Conservation (phyloP, 1,140 invertebrate species). For the Phthorimaea operculella region DNA sequence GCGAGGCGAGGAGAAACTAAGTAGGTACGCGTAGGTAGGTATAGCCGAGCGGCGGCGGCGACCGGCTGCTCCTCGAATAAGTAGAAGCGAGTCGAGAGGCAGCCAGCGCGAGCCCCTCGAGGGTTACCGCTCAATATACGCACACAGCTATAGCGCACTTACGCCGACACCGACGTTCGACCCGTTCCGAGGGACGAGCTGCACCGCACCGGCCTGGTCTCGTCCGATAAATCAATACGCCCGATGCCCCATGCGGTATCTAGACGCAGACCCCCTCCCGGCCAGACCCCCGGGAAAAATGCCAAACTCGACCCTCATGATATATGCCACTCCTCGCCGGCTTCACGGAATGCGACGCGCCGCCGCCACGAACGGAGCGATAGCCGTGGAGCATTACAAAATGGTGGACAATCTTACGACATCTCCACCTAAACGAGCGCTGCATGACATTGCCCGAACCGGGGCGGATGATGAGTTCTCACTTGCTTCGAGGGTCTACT, state of each 20-base stretch:
- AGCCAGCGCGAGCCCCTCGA: conserved; percentile 63
- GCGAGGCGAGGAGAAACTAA: conserved; percentile 61
- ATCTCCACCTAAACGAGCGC: conserved; percentile 63
- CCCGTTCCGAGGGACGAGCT: conserved; percentile 50
- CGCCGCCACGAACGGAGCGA: conserved; percentile 60
- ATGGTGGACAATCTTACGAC: conserved; percentile 69
- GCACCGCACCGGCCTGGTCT: conserved; percentile 59
- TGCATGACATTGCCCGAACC: conserved; percentile 60
- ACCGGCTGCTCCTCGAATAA: conserved; percentile 60
- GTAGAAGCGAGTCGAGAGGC: conserved; percentile 64
- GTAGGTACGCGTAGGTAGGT: conserved; percentile 64
- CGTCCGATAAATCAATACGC: conserved; percentile 66
- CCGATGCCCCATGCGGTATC: conserved; percentile 48
- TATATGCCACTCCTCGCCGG: conserved; percentile 49
- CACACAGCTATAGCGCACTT: conserved; percentile 56
- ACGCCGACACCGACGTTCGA: conserved; percentile 55
- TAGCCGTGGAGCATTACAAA: conserved; percentile 66
- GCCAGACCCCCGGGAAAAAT: conserved; percentile 57
- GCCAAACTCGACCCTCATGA: conserved; percentile 55
- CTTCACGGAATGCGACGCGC: conserved; percentile 58
- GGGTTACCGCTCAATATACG: conserved; percentile 63
- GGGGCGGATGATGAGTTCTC: conserved; percentile 66
- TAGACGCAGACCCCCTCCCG: conserved; percentile 49
- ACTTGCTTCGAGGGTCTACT: conserved; percentile 61
- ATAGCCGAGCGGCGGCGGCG: conserved; percentile 51